Evolutionary conservation across 2,888 invertebrate species (phyloP), one percentile per base, ranked within the genome.

Genomic region (Nemurella pictetii): DNA sequence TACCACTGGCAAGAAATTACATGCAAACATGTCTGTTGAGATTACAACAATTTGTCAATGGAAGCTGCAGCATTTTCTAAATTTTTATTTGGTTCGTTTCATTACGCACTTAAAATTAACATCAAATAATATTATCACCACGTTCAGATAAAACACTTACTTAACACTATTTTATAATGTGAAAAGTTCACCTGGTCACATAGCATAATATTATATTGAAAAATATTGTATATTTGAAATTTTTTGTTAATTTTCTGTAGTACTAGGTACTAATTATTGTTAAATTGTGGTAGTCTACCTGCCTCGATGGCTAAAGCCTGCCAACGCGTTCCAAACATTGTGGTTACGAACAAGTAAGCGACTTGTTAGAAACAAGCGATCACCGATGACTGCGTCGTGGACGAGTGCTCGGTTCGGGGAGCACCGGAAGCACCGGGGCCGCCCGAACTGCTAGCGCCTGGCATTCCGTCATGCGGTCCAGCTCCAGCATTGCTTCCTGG

Each of bases 401-500:
- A 27, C 27, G 35, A 9, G 32, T 29, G n/a, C 25, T 29, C 0
- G 25, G 36, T 35, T 73, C 78, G 25, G 78, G 27, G 29, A 78
- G 20, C 9, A 15, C 82, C 55, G 20, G 55, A n/a, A 7, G 55
- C 20, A 72, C 28, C 27, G 25, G 75, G 7, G 82, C 28, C 72
- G 12, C 29, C 12, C 75, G 15, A n/a, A 35, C 30, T 27, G 20
- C 75, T 2, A 89, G 85, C 87, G 87, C 87, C 74, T 87, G 87
- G 27, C 87, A 86, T 86, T 92, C 92, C 36, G 92, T 92, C 89
- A 93, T 93, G 90, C 94, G 94, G 91, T 97, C 97, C 89, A 97
- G 91, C 90, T 97, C 97, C 87, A 94, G 93, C 96, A 97, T 96
- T 85, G 97, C 97, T 91, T 97, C 97, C 92, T 97, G 97, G 89